These are phyloP conservation scores for Lasiurus cinereus DNA, from an alignment of 2,113 vertebrate species.

Conservation along the genomic window DNA sequence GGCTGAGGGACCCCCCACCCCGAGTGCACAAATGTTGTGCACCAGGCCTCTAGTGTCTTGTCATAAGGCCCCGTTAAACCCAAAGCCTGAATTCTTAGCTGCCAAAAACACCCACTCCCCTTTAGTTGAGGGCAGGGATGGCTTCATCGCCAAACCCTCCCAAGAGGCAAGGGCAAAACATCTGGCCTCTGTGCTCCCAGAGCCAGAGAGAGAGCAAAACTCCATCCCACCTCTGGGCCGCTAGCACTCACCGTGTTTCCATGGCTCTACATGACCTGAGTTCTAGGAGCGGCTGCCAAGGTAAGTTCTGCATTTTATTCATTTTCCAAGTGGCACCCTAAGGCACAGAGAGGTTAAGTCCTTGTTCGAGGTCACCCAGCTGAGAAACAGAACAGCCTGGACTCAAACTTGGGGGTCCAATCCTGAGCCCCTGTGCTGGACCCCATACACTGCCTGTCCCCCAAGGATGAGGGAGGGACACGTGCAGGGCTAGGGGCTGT, in stretches of 20 bases:
- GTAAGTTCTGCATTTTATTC: neutral
- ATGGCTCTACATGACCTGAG: accelerated
- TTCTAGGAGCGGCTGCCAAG: neutral
- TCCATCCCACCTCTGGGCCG: accelerated
- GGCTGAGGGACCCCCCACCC: no score
- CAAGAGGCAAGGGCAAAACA: neutral
- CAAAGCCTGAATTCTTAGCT: neutral
- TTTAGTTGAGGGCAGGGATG: neutral
- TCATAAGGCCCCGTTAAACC: neutral
- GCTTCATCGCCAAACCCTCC: neutral
- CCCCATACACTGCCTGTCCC: neutral
- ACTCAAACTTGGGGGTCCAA: neutral
- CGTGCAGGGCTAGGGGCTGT: accelerated
- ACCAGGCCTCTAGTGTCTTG: no score
- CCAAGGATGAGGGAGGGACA: accelerated
- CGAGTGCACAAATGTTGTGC: no score
- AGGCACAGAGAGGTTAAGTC: neutral
- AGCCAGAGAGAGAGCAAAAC: neutral
- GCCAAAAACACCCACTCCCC: neutral
- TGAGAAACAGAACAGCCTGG: no score
- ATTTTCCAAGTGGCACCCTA: no score
- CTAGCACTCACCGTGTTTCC: accelerated
- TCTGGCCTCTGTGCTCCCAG: accelerated
- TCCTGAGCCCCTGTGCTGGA: accelerated
- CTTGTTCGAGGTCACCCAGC: neutral